phyloP scores from a whole-genome alignment of 2,888 invertebrate genomes.

The Lasioglossum figueresi region DNA sequence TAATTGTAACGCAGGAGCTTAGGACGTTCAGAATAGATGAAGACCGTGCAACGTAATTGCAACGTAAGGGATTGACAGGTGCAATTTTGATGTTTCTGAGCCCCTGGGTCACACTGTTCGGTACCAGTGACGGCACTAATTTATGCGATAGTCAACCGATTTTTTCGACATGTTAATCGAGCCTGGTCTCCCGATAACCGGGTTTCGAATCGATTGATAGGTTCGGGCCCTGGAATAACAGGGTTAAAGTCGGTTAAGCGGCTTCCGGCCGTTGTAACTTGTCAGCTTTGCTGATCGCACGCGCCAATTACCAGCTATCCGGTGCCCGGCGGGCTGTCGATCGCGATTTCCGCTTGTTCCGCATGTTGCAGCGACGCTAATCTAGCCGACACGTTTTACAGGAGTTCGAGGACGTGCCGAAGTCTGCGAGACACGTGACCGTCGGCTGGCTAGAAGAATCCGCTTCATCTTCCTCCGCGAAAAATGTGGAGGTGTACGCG shows the following conservation, averaged over 20 bases:
- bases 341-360: conserved; percentile 14
- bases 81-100: too few species aligned
- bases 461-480: conserved; percentile 56
- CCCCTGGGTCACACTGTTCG: too few species aligned
- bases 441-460: conserved; percentile 77
- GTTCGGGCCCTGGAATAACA: conserved; percentile 34
- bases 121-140: too few species aligned
- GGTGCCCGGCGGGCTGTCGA: conserved; percentile 9
- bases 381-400: conserved; percentile 47
- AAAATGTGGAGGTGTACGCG: conserved; percentile 68
- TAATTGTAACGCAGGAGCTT: too few species aligned
- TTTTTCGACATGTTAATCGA: background rate
- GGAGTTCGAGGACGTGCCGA: conserved; percentile 71
- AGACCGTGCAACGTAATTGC: background rate
- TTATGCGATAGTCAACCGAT: background rate
- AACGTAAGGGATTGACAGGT: background rate
- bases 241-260: conserved; percentile 54
- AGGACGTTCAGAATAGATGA: too few species aligned
- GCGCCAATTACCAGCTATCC: conserved; percentile 39
- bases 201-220: conserved; percentile 36
- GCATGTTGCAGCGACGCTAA: background rate
- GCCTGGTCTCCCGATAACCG: background rate
- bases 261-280: conserved; percentile 40
- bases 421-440: conserved; percentile 76
- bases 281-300: conserved; percentile 55